phyloP scores from a whole-genome alignment of 2,888 invertebrate genomes.

The Apamea sordens region DNA sequence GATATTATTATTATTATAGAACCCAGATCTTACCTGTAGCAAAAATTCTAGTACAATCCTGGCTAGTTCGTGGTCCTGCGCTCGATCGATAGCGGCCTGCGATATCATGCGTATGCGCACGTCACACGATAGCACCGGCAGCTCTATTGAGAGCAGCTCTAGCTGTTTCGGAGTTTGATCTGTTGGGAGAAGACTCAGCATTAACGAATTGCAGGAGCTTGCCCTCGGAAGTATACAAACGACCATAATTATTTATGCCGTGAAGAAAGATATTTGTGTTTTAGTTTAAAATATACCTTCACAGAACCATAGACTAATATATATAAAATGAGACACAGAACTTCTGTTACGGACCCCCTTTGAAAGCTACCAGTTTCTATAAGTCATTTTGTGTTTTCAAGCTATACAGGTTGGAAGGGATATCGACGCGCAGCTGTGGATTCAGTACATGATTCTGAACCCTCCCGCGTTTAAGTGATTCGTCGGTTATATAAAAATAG shows the following conservation, averaged over 20 bases:
- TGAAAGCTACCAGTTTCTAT: neutral
- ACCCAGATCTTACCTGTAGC: slow-evolving; percentile 74
- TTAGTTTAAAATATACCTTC: neutral
- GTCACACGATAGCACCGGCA: slow-evolving; percentile 72
- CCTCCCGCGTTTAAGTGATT: too few species aligned
- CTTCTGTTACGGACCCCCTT: neutral
- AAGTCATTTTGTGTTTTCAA: neutral
- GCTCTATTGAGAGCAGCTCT: slow-evolving; percentile 66
- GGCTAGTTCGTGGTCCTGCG: slow-evolving; percentile 76
- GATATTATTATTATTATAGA: too few species aligned
- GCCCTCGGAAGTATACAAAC: neutral
- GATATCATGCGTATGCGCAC: slow-evolving; percentile 72
- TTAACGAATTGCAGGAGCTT: neutral
- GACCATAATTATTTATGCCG: too few species aligned
- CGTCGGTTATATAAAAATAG: too few species aligned
- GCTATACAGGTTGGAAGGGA: neutral
- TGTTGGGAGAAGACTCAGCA: slow-evolving; percentile 42
- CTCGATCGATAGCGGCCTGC: slow-evolving; percentile 74
- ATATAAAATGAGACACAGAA: neutral
- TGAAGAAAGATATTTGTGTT: neutral
- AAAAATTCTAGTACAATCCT: slow-evolving; percentile 78
- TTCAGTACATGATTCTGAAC: too few species aligned
- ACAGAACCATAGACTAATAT: too few species aligned
- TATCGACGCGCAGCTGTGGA: too few species aligned
- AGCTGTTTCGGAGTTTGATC: slow-evolving; percentile 70